Conservation (phyloP, 2,888 invertebrate genomes). For the Seira musarum region DNA sequence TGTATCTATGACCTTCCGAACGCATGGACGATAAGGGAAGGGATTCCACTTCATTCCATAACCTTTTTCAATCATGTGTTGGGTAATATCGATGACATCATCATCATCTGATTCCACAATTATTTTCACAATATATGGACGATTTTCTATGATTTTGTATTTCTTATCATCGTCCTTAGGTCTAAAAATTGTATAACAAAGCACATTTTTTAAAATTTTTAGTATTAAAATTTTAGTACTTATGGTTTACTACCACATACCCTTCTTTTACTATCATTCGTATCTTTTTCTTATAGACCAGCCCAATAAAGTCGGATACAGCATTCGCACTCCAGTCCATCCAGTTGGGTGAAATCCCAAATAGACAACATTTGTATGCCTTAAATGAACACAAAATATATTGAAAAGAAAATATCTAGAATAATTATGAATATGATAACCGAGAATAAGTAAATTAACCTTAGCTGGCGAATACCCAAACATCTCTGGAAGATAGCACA, state of each 20-base stretch:
- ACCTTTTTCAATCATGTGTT: background rate
- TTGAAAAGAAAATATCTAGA: no score
- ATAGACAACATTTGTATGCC: slow-evolving; percentile 41
- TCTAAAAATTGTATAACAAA: background rate
- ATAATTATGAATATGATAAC: no score
- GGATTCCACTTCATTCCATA: slow-evolving; percentile 25
- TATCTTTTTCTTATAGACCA: slow-evolving; percentile 6
- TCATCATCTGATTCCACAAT: background rate
- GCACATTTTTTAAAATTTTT: background rate
- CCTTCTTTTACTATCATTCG: background rate
- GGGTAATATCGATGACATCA: slow-evolving; percentile 16
- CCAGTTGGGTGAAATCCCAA: slow-evolving; percentile 19
- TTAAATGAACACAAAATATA: background rate
- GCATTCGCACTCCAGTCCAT: background rate
- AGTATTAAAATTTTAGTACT: background rate
- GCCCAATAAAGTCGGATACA: background rate
- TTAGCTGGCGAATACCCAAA: slow-evolving; percentile 1
- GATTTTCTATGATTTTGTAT: slow-evolving; percentile 5
- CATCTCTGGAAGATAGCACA: slow-evolving; percentile 24
- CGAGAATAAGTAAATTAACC: slow-evolving; percentile 14
- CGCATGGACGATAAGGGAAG: slow-evolving; percentile 27
- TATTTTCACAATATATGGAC: slow-evolving; percentile 22
- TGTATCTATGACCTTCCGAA: no score
- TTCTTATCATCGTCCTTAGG: background rate
- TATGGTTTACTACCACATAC: background rate